Conservation (phyloP, 2,113 vertebrate genomes). For the Apus apus region DNA sequence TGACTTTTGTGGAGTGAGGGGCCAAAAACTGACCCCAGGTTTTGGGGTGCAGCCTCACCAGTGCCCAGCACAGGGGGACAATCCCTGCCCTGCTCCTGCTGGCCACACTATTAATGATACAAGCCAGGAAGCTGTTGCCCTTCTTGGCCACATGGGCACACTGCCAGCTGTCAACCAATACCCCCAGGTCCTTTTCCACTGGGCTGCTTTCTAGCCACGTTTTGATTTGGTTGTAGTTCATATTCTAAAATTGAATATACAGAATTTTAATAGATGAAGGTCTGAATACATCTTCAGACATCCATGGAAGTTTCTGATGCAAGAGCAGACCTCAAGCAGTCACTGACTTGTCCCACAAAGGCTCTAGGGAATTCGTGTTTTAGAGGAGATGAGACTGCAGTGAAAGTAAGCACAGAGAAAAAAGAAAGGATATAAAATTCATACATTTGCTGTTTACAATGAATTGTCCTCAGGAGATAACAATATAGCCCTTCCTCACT, state of each 20-base stretch:
- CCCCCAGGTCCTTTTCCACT: too few species aligned
- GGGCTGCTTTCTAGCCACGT: too few species aligned
- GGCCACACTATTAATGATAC: too few species aligned
- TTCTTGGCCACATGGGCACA: too few species aligned
- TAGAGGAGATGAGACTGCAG: not conserved
- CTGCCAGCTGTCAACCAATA: too few species aligned
- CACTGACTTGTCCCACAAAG: not conserved
- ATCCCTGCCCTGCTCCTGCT: too few species aligned
- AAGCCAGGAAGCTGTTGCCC: too few species aligned
- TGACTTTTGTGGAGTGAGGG: too few species aligned
- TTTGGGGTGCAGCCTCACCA: too few species aligned
- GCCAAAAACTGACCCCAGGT: too few species aligned
- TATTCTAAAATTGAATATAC: not conserved
- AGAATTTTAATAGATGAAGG: not conserved
- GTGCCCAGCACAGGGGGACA: too few species aligned
- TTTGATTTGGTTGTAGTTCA: not conserved
- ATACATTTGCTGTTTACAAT: not conserved
- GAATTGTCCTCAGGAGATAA: not conserved
- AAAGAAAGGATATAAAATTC: not conserved
- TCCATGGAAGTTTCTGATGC: not conserved
- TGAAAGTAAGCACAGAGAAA: not conserved
- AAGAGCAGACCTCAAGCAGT: not conserved
- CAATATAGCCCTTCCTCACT: accelerated
- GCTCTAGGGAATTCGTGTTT: not conserved
- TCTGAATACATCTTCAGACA: not conserved